These are phyloP conservation scores for Noturus placidus DNA, from an alignment of 2,113 vertebrate genomes.

Conservation along the genomic window DNA sequence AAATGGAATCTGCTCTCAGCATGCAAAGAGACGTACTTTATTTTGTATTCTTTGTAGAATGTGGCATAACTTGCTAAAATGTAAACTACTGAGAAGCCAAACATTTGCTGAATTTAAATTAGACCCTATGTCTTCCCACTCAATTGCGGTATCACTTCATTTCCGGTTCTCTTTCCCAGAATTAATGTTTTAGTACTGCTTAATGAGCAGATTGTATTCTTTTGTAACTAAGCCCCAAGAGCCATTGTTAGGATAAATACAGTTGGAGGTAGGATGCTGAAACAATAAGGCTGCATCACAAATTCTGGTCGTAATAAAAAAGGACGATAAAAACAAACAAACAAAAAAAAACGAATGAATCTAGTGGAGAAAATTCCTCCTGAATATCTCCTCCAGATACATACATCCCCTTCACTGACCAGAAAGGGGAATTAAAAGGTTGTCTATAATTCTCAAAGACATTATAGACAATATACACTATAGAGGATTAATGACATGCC, in stretches of 20 bases:
- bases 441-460: slow-evolving; percentile 11
- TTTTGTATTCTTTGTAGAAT: not conserved
- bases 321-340: not conserved
- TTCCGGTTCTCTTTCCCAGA: not conserved
- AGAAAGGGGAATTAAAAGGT: not conserved
- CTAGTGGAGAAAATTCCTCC: not conserved
- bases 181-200: slow-evolving; percentile 16
- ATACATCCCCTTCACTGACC: not conserved
- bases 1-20: not conserved
- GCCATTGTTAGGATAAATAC: slow-evolving; percentile 22
- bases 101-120: not conserved
- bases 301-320: not conserved
- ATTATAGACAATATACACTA: not conserved
- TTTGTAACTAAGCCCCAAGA: slow-evolving; percentile 10
- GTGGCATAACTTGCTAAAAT: not conserved
- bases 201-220: slow-evolving; percentile 23
- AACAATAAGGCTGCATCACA: slow-evolving; percentile 4
- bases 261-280: slow-evolving; percentile 18
- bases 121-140: not conserved
- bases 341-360: not conserved
- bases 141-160: not conserved
- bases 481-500: slow-evolving; percentile 50
- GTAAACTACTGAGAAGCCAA: not conserved
- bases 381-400: not conserved
- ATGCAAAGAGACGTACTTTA: not conserved